Evolutionary conservation across 2,888 invertebrate species (phyloP).

Genomic region (Sthenelais limicola): DNA sequence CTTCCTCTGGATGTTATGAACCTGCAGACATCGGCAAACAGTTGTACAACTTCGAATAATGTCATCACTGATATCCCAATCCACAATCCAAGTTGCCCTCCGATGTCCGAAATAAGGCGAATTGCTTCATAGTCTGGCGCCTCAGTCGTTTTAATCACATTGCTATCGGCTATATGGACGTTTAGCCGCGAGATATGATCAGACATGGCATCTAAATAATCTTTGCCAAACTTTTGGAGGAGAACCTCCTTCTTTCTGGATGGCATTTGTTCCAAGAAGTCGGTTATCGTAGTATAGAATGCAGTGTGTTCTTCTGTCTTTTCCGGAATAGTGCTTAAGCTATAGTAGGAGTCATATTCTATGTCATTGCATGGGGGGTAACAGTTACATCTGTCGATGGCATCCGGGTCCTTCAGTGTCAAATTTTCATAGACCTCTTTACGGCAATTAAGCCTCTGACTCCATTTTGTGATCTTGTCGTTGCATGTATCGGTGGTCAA

Average conservation of each 20-base stretch:
- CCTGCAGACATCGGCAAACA: slow-evolving; percentile 48
- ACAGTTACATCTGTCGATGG: slow-evolving; percentile 53
- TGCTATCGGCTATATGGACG: slow-evolving; percentile 56
- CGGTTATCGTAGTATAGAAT: slow-evolving; percentile 50
- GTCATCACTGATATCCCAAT: slow-evolving; percentile 57
- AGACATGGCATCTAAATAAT: slow-evolving; percentile 31
- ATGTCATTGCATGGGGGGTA: slow-evolving; percentile 55
- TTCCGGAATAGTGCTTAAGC: slow-evolving; percentile 53
- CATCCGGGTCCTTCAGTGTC: slow-evolving; percentile 51
- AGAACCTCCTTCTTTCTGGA: slow-evolving; percentile 40
- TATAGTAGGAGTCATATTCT: slow-evolving; percentile 53
- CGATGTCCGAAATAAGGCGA: slow-evolving; percentile 54
- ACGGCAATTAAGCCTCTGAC: slow-evolving; percentile 47
- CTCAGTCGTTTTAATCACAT: slow-evolving; percentile 56
- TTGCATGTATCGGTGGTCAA: neutral
- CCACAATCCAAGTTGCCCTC: slow-evolving; percentile 57
- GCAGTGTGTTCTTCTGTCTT: slow-evolving; percentile 49
- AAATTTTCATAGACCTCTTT: slow-evolving; percentile 53
- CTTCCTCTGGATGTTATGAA: slow-evolving; percentile 46
- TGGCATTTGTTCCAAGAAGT: slow-evolving; percentile 44
- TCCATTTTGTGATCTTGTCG: slow-evolving; percentile 16
- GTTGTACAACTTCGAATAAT: slow-evolving; percentile 53
- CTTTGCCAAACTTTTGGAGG: slow-evolving; percentile 10
- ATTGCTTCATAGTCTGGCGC: slow-evolving; percentile 55
- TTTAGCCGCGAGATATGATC: slow-evolving; percentile 50